Percentiles rank a stretch among this genome's conserved stretches.
phyloP scores from a whole-genome alignment of 2,113 vertebrate species.

The Balaeniceps rex region DNA sequence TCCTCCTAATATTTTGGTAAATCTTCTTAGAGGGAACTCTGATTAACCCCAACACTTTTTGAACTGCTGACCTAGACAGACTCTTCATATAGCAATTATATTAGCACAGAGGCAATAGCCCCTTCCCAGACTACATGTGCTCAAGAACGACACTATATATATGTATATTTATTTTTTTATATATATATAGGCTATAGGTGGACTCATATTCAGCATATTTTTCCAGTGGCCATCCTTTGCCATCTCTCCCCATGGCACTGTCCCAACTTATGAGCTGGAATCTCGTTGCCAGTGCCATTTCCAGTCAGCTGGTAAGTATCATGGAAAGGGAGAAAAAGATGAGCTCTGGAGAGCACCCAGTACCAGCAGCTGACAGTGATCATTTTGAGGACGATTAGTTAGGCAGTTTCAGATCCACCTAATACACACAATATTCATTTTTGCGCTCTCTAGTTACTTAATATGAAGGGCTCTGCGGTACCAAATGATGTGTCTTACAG shows the following conservation, averaged over 20 bases:
- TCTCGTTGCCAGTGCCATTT: not conserved
- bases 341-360: not conserved
- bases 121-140: not conserved
- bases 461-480: not conserved
- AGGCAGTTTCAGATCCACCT: not conserved
- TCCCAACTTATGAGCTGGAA: fast-evolving
- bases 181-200: fast-evolving
- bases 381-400: not conserved
- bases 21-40: not conserved
- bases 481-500: not conserved
- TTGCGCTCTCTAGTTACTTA: not conserved
- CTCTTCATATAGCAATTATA: not conserved
- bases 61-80: not conserved
- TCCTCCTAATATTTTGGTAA: not conserved
- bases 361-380: not conserved
- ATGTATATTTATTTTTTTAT: no score
- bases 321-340: not conserved
- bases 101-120: not conserved
- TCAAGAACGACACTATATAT: not conserved
- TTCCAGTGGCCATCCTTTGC: not conserved
- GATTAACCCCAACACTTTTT: not conserved
- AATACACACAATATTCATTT: not conserved
- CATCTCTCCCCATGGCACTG: not conserved
- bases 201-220: not conserved
- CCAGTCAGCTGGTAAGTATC: not conserved